Evolutionary conservation across 1,140 invertebrate species (phyloP), one percentile per base, ranked within the genome.

Genomic region (Tetramorium simillimum): DNA sequence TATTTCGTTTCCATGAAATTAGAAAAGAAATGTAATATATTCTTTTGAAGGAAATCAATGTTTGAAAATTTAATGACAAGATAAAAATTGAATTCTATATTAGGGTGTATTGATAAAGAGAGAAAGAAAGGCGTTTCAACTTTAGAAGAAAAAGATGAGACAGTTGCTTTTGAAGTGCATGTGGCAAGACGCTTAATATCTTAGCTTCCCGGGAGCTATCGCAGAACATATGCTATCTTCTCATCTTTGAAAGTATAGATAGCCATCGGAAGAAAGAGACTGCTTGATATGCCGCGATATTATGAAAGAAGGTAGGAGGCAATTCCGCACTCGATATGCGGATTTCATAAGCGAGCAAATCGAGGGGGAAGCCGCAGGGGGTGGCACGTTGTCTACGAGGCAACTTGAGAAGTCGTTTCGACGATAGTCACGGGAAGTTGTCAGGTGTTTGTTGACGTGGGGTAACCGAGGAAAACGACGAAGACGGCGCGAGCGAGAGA

Each of bases 381-480:
- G 70, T 49, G 37, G 46, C 65, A n/a, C 21, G 65, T 43, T 81
- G 78, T 81, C 77, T 81, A 37, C 16, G 16, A 56, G 28, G 51
- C 56, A 84, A 43, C 24, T 51, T 10, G 82, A 78, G 82, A 51
- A 86, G 51, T 75, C 81, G 51, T 85, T 84, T 21, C 63, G 37
- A 40, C 37, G 85, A 87, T 84, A 86, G 88, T 43, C 73, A 86
- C 82, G 88, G 84, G 89, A 90, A 90, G 73, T 56, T 85, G 88
- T 90, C 89, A 90, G 89, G 89, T 90, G 89, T 90, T 85, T 90
- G 80, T 89, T 90, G 89, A 89, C 86, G 85, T 70, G 85, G 75
- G 80, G 82, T 90, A 90, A 90, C 88, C 85, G 86, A 92, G 75
- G 88, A 88, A 77, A 86, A 91, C 77, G 88, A 86, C 65, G 86